Evolutionary conservation across 2,113 vertebrate species (phyloP), one percentile per base, ranked within the genome.

Genomic region (Oreochromis niloticus): DNA sequence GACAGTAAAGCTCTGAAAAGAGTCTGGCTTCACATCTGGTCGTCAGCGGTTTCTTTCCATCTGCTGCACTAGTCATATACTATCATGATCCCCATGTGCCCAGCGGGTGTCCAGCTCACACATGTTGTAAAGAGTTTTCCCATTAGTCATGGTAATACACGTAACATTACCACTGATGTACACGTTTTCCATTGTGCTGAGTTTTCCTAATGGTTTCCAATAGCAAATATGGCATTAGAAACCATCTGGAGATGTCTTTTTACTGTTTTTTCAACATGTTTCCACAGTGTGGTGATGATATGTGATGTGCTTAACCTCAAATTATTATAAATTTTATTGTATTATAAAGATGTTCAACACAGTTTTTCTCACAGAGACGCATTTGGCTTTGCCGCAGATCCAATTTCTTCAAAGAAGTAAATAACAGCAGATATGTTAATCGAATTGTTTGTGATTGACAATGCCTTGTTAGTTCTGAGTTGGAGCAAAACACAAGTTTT

Each of bases 21-120:
- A 8, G 7, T 81, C 87, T 73, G 66, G 66, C 82, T 87, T 84
- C 92, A 95, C 94, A 94, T 95, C 92, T 95, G 92, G 88, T 83
- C 9, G 68, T 91, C 92, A 89, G 90, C 50, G 3, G 46, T 93
- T 91, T 89, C 66, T 89, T 89, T 90, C 88, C 92, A 34, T 91
- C 56, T 91, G 85, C 86, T 22, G 2, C 27, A 4, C 73, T 66
- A 57, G 85, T 91, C 87, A 19, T 84, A 87, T 84, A 83, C 81
- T 57, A 79, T 91, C 90, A 85, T 89, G 86, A 86, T 85, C 83
- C 41, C 81, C 52, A 9, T n/a, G 89, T 48, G 81, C 93, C 61
- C 90, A 50, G 89, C 63, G 55, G 92, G 91, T 50, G 87, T 88
- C 84, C 71, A 24, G 22, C 84, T 88, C 90, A 85, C 91, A 90